Evolutionary conservation across 2,888 invertebrate species (phyloP).

Genomic region (Brenthis ino): DNA sequence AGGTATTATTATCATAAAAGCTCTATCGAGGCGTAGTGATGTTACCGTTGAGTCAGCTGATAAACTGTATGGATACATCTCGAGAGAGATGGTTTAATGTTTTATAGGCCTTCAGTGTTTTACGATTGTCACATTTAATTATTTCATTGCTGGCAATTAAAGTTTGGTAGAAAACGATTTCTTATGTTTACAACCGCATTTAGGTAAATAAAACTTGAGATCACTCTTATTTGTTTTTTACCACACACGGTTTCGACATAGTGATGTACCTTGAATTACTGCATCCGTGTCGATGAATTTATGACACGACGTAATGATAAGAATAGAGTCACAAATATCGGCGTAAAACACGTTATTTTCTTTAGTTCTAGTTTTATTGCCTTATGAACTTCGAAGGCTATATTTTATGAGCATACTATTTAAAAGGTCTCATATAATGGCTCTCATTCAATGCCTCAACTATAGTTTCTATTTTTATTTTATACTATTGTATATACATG

Average conservation of each 20-base stretch:
- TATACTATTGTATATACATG: no score
- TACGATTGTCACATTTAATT: slow-evolving; percentile 82
- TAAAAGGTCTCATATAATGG: neutral
- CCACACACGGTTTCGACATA: slow-evolving; percentile 75
- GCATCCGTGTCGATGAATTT: slow-evolving; percentile 47
- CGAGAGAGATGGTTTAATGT: slow-evolving; percentile 62
- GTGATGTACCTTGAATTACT: slow-evolving; percentile 54
- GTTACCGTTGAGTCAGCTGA: slow-evolving; percentile 9
- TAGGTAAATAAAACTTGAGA: slow-evolving; percentile 77
- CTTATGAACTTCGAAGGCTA: slow-evolving; percentile 13
- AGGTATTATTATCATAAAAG: neutral
- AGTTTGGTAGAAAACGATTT: slow-evolving; percentile 76
- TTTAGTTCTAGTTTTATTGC: slow-evolving; percentile 27
- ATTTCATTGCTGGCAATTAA: slow-evolving; percentile 81
- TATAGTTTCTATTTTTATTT: no score
- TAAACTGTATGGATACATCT: slow-evolving; percentile 34
- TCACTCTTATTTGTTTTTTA: slow-evolving; percentile 72
- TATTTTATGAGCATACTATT: slow-evolving; percentile 11
- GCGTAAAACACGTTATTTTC: slow-evolving; percentile 23
- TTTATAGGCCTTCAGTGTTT: slow-evolving; percentile 73
- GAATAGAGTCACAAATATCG: slow-evolving; percentile 29
- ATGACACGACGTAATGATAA: slow-evolving; percentile 37
- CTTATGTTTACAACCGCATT: slow-evolving; percentile 75
- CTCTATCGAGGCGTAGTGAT: neutral
- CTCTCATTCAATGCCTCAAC: neutral